Evolutionary conservation across 2,888 invertebrate species (phyloP).

Genomic region (Priapulus caudatus): DNA sequence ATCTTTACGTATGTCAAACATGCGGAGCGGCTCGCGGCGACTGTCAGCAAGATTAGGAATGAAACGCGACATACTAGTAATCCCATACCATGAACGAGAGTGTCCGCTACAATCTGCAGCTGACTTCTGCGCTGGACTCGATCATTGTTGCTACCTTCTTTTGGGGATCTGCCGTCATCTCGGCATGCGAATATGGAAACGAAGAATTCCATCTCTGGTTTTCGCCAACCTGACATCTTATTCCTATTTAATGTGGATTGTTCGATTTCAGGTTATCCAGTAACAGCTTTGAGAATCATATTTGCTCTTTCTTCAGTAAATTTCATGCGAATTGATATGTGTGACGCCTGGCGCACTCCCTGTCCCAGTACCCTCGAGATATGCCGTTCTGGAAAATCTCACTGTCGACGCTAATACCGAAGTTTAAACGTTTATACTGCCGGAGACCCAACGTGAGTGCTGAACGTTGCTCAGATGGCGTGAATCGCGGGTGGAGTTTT

Average conservation of each 20-base stretch:
- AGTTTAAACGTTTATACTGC: slow-evolving; percentile 36
- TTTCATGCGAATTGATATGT: slow-evolving; percentile 36
- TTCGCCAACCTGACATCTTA: slow-evolving; percentile 29
- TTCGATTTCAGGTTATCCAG: slow-evolving; percentile 17
- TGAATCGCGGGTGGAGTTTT: slow-evolving; percentile 27
- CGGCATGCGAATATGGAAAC: slow-evolving; percentile 12
- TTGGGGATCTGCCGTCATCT: slow-evolving; percentile 10
- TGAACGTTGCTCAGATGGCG: slow-evolving; percentile 35
- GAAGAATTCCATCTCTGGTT: slow-evolving; percentile 11
- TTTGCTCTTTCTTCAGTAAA: slow-evolving; percentile 28
- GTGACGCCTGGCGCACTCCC: slow-evolving; percentile 30
- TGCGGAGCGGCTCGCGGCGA: slow-evolving; percentile 20
- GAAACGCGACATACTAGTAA: slow-evolving; percentile 21
- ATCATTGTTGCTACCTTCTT: slow-evolving; percentile 12
- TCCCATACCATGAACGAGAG: slow-evolving; percentile 14
- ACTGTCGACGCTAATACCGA: slow-evolving; percentile 37
- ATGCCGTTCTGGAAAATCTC: slow-evolving; percentile 39
- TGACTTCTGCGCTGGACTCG: background rate
- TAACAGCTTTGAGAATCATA: slow-evolving; percentile 23
- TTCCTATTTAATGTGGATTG: slow-evolving; percentile 21
- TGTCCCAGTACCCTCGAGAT: slow-evolving; percentile 29
- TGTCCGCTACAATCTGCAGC: slow-evolving; percentile 8
- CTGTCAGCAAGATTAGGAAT: slow-evolving; percentile 21
- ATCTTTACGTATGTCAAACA: slow-evolving; percentile 19
- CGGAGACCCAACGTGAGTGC: slow-evolving; percentile 32